phyloP scores from a whole-genome alignment of 2,888 invertebrate genomes.

The Sinotaia quadrata region DNA sequence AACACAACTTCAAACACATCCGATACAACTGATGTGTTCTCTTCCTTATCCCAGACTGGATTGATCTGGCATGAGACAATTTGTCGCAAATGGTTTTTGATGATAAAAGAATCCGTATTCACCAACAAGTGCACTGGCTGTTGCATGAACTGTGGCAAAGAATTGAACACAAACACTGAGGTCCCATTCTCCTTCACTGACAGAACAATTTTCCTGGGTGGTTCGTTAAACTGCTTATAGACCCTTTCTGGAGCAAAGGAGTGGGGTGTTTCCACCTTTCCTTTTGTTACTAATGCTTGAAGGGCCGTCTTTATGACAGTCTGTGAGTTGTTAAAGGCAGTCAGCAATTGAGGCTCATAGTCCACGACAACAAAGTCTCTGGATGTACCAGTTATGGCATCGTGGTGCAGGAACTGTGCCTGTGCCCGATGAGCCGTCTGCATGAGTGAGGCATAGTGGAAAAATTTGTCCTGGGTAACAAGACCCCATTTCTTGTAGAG shows the following conservation, averaged over 20 bases:
- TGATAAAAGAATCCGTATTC: slow-evolving; percentile 81
- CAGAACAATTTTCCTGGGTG: slow-evolving; percentile 46
- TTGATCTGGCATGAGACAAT: slow-evolving; percentile 85
- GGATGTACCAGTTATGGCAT: slow-evolving; percentile 97
- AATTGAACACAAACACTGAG: slow-evolving; percentile 83
- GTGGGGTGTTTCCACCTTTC: slow-evolving; percentile 44
- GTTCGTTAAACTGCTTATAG: slow-evolving; percentile 35
- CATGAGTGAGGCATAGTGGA: slow-evolving; percentile 48
- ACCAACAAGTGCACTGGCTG: slow-evolving; percentile 84
- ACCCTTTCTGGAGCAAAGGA: slow-evolving; percentile 49
- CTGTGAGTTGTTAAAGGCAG: slow-evolving; percentile 55
- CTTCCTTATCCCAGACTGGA: slow-evolving; percentile 81
- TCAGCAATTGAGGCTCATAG: slow-evolving; percentile 75
- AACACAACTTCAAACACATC: slow-evolving; percentile 78
- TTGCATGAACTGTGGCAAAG: slow-evolving; percentile 83
- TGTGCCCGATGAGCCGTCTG: slow-evolving; percentile 82
- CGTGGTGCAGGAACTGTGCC: slow-evolving; percentile 96
- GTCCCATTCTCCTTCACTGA: slow-evolving; percentile 47
- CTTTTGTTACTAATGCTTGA: slow-evolving; percentile 52
- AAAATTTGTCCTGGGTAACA: slow-evolving; percentile 42
- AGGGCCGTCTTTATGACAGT: slow-evolving; percentile 50
- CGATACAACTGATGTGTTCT: slow-evolving; percentile 44
- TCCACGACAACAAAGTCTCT: slow-evolving; percentile 94
- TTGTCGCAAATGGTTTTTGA: slow-evolving; percentile 54
- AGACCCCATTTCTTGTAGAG: slow-evolving; percentile 47